These are phyloP conservation scores for Eubasilissa splendida DNA, from an alignment of 2,888 invertebrate species.

Conservation along the genomic window DNA sequence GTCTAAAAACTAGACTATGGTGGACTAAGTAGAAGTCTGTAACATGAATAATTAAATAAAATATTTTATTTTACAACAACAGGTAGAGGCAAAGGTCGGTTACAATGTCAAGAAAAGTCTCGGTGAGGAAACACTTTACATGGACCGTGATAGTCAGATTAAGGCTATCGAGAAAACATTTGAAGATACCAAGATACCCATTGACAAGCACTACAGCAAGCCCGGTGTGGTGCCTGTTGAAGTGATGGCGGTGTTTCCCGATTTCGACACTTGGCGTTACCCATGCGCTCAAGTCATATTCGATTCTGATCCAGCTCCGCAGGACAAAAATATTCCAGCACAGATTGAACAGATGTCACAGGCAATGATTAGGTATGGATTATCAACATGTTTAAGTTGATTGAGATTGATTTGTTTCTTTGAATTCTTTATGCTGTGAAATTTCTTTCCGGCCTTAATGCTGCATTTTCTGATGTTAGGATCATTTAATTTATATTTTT, in stretches of 20 bases:
- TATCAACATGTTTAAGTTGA: no score
- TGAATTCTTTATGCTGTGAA: no score
- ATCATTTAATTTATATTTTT: no score
- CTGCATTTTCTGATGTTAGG: no score
- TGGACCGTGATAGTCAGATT: conserved; percentile 97
- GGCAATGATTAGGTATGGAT: conserved; percentile 92
- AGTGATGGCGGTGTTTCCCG: conserved; percentile 91
- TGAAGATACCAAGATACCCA: conserved; percentile 87
- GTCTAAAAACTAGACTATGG: no score
- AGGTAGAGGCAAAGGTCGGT: conserved; percentile 98
- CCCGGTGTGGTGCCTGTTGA: conserved; percentile 95
- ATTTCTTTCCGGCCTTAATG: no score
- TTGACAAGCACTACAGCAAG: conserved; percentile 96
- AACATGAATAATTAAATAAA: neutral
- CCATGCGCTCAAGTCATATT: conserved; percentile 99
- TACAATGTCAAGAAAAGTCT: conserved; percentile 97
- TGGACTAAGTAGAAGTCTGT: no score
- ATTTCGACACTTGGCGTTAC: conserved; percentile 97
- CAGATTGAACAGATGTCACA: conserved; percentile 99
- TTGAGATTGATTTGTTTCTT: no score
- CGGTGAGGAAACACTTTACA: conserved; percentile 93
- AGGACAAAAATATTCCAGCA: conserved; percentile 87
- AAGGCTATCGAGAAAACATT: conserved; percentile 98
- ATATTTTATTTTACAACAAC: conserved; percentile 23
- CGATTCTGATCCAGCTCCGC: conserved; percentile 97